phyloP scores from a whole-genome alignment of 92 coral and sea anemone genomes.

The Blastomussa wellsi region DNA sequence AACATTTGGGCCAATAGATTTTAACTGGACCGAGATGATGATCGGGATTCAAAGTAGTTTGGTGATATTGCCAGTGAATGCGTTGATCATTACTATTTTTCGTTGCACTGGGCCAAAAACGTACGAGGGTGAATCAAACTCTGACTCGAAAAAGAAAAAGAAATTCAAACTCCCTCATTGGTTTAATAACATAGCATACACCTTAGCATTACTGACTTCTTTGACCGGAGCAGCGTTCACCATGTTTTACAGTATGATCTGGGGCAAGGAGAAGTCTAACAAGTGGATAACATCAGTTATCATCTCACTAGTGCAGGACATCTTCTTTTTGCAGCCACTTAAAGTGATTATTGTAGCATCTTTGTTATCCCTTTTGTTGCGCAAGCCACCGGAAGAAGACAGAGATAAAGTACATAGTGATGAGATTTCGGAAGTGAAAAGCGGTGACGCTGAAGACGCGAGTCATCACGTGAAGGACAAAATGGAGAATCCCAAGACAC shows the following conservation, averaged over 20 bases:
- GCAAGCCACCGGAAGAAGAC: conserved; percentile 80
- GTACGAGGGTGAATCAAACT: no score
- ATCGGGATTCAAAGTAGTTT: conserved; percentile 56
- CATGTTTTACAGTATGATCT: conserved; percentile 72
- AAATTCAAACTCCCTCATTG: conserved; percentile 40
- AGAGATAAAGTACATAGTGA: conserved; percentile 25
- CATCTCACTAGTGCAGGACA: conserved; percentile 75
- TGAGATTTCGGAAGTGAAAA: background rate
- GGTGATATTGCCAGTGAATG: conserved; percentile 50
- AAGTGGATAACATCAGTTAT: conserved; percentile 72
- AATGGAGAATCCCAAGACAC: background rate
- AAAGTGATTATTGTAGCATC: conserved; percentile 69
- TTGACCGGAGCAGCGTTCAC: conserved; percentile 39
- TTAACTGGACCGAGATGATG: conserved; percentile 49
- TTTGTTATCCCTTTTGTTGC: conserved; percentile 63
- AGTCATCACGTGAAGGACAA: background rate
- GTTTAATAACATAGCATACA: conserved; percentile 49
- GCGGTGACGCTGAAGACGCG: background rate
- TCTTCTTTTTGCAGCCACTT: conserved; percentile 74
- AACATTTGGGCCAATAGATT: conserved; percentile 52
- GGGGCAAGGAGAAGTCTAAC: conserved; percentile 84
- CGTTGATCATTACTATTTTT: conserved; percentile 51
- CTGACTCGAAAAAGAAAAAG: conserved; percentile 9
- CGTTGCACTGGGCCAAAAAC: conserved; percentile 57
- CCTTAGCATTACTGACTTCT: conserved; percentile 38